These are phyloP conservation scores for Sinocyclocheilus rhinocerous DNA, from an alignment of 2,113 vertebrate genomes.

Conservation along the genomic window DNA sequence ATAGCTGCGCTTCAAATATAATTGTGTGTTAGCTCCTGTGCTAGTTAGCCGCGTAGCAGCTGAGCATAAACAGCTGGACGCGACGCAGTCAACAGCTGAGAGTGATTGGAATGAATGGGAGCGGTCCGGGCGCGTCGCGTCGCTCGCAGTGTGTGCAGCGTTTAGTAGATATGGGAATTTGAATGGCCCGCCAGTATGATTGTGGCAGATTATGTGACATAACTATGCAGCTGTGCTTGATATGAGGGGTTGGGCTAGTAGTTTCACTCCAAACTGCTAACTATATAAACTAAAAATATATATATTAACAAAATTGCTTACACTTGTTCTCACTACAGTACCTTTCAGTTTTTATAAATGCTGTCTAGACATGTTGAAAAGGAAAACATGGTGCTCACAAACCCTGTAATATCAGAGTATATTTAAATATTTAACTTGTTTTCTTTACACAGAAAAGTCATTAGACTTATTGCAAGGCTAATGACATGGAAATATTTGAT, in stretches of 20 bases:
- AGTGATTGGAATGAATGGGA: background rate
- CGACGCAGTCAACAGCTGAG: no score
- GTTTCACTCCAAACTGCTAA: background rate
- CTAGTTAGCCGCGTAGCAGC: conserved; percentile 19
- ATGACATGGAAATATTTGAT: no score
- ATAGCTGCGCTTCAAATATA: background rate
- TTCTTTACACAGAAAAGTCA: no score
- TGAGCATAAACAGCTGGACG: background rate
- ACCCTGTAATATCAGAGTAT: no score
- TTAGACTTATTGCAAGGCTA: no score
- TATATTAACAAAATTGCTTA: no score
- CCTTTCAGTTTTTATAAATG: background rate
- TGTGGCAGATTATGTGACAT: background rate
- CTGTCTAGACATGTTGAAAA: background rate
- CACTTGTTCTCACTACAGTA: background rate
- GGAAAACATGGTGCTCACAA: background rate
- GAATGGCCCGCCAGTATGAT: background rate
- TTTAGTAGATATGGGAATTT: background rate
- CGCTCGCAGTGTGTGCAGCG: background rate
- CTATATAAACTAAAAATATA: background rate
- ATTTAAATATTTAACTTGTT: no score
- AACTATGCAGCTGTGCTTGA: background rate
- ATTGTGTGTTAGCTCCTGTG: conserved; percentile 4
- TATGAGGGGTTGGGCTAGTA: background rate
- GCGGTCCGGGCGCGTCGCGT: background rate